phyloP scores from a whole-genome alignment of 2,888 invertebrate genomes.

The Erannis defoliaria region DNA sequence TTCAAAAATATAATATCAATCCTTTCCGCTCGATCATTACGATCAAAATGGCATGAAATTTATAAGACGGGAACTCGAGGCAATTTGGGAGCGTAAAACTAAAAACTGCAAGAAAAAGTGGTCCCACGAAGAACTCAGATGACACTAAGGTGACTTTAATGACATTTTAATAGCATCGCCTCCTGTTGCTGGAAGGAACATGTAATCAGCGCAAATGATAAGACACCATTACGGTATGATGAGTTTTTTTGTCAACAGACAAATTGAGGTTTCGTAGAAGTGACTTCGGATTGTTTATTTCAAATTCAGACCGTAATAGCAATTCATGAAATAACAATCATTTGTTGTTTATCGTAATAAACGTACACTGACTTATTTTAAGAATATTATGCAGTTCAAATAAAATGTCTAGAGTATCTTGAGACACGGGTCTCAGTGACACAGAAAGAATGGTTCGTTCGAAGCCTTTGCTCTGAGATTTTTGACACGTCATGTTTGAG shows the following conservation, averaged over 20 bases:
- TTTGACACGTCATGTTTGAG: constrained; percentile 59
- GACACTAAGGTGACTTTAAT: constrained; percentile 84
- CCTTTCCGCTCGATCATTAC: constrained; percentile 55
- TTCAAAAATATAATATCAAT: constrained; percentile 41
- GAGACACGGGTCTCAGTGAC: not conserved
- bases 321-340: constrained; percentile 7
- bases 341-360: not conserved
- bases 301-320: constrained; percentile 52
- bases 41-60: constrained; percentile 56
- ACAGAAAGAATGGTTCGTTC: constrained; percentile 12
- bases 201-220: constrained; percentile 82
- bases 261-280: constrained; percentile 71
- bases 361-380: too few species aligned
- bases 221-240: constrained; percentile 68
- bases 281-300: constrained; percentile 56
- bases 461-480: constrained; percentile 47
- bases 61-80: constrained; percentile 34
- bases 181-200: constrained; percentile 74
- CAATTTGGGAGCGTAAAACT: constrained; percentile 63
- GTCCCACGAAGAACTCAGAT: constrained; percentile 74
- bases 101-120: constrained; percentile 83
- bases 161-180: constrained; percentile 85
- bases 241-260: constrained; percentile 68
- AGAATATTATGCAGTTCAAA: too few species aligned
- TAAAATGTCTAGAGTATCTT: not conserved